These are phyloP conservation scores for Dascillus cervinus DNA, from an alignment of 2,888 invertebrate genomes.

Conservation along the genomic window DNA sequence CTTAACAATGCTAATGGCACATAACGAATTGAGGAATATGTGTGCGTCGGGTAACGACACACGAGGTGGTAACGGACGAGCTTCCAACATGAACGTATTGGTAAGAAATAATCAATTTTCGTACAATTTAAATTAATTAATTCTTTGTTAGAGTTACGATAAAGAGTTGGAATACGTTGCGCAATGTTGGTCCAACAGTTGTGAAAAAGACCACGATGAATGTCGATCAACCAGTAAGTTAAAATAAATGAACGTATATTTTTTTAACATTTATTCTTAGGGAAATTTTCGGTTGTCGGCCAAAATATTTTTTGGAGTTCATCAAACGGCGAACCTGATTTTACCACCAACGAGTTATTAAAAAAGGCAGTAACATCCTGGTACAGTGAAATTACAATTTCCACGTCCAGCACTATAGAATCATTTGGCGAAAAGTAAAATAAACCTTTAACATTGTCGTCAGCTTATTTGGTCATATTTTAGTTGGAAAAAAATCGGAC, in stretches of 20 bases:
- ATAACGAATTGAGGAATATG: constrained; percentile 1
- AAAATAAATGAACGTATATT: too few relatives aligned
- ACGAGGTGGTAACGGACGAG: not conserved
- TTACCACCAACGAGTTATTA: not conserved
- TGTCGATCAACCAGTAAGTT: not conserved
- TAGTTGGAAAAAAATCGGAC: constrained; percentile 8
- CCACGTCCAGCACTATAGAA: too few relatives aligned
- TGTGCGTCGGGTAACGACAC: constrained; percentile 4
- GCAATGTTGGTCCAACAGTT: constrained; percentile 3
- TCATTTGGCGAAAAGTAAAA: too few relatives aligned
- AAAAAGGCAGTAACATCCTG: not conserved
- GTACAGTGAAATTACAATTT: constrained; percentile 4
- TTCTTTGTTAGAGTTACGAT: constrained; percentile 1
- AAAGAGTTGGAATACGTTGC: constrained; percentile 6
- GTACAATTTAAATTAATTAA: not conserved
- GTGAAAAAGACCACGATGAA: not conserved
- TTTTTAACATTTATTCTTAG: too few relatives aligned
- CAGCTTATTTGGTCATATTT: constrained; percentile 2
- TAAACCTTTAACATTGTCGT: too few relatives aligned
- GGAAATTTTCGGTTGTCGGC: not conserved
- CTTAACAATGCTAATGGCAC: not conserved
- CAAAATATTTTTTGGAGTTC: constrained; percentile 3
- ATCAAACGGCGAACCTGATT: not conserved
- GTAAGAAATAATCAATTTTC: not conserved
- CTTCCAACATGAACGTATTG: constrained; percentile 3